Conservation (phyloP, 2,888 invertebrate species). For the Campoplex nolae region DNA sequence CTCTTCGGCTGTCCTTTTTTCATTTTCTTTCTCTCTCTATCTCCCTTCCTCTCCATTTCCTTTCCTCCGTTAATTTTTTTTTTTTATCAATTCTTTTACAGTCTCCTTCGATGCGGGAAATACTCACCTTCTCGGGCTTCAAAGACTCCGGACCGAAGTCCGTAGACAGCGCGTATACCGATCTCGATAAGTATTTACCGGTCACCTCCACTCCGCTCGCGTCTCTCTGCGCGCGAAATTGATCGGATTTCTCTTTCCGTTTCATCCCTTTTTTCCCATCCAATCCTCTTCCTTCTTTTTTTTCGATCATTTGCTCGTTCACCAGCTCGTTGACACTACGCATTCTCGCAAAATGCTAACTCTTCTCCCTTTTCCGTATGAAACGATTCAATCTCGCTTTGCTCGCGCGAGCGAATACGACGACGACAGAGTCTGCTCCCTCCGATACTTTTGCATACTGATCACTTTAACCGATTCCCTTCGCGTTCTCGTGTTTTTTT, state of each 20-base stretch:
- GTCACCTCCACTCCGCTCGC: conserved; percentile 30
- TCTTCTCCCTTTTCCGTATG: conserved; percentile 58
- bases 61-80: neutral
- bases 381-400: conserved; percentile 65
- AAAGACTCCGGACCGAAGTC: conserved; percentile 7
- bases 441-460: conserved; percentile 30
- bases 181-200: conserved; percentile 47
- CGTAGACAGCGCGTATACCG: conserved; percentile 29
- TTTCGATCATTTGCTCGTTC: conserved; percentile 22
- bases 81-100: conserved; percentile 37
- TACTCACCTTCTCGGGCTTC: conserved; percentile 24
- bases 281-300: neutral
- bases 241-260: conserved; percentile 7
- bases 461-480: conserved; percentile 36
- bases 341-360: conserved; percentile 45
- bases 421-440: conserved; percentile 3
- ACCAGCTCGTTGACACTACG: conserved; percentile 38
- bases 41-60: neutral
- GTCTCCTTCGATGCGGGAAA: conserved; percentile 39
- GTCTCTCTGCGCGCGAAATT: conserved; percentile 2
- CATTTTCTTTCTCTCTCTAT: conserved; percentile 16
- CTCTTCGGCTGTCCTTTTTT: conserved; percentile 27
- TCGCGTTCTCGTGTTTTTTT: neutral
- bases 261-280: neutral
- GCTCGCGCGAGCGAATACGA: conserved; percentile 30